Evolutionary conservation across 2,888 invertebrate species (phyloP).

Genomic region (Lasioglossum marginatum): DNA sequence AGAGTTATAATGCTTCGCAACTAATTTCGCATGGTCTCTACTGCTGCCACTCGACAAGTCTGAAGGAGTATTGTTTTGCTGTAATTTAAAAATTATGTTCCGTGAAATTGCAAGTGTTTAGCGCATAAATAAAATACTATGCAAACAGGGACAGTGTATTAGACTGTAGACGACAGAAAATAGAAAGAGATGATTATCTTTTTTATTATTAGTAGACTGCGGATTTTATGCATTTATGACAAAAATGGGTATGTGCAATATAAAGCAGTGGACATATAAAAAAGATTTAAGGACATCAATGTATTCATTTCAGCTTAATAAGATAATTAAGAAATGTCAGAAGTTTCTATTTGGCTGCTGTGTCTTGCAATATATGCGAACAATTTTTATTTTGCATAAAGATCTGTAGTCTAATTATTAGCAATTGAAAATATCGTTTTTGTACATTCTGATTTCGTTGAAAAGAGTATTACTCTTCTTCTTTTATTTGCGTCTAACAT

Average conservation of each 20-base stretch:
- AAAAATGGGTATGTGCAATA: no score
- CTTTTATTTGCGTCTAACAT: background rate
- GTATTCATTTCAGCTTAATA: no score
- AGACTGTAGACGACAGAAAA: background rate
- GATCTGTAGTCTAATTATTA: no score
- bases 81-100: slow-evolving; percentile 6
- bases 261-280: no score
- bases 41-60: slow-evolving; percentile 72
- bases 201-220: background rate
- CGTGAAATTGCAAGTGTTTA: background rate
- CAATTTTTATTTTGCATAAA: no score
- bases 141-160: background rate
- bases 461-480: background rate
- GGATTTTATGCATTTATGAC: no score
- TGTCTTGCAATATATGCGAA: no score
- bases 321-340: no score
- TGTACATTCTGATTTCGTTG: background rate
- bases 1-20: slow-evolving; percentile 97
- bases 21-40: slow-evolving; percentile 86
- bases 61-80: slow-evolving; percentile 66
- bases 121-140: background rate
- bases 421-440: background rate
- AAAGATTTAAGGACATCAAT: no score
- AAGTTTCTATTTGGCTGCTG: no score
- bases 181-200: background rate